Base-by-base conservation (phyloP, 2,888 invertebrate genomes). In the Reticulitermes lucifugus region DNA sequence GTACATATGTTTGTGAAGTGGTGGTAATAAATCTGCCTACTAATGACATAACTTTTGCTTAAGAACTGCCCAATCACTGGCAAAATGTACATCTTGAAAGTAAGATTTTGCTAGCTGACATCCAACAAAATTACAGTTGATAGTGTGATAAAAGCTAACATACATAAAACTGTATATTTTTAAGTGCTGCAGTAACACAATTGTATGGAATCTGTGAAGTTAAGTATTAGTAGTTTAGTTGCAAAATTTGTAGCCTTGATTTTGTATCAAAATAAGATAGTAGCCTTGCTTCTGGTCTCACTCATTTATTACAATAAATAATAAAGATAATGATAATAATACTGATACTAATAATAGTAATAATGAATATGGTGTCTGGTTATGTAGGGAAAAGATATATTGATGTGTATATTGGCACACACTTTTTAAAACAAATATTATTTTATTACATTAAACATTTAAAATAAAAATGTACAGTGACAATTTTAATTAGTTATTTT, bases 401-500 rank as follows among this genome's bases (percentile, higher is more conserved):
- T 79, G 51, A 46, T 79, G 51, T 79, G 55, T 25, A 79, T 79
- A 79, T 43, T 43, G 55, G 12, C 29, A 43, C 79, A 79, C 25
- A n/a, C 51, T 79, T 79, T 77, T 77, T 46, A 77, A 35, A 35
- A 35, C 22, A 77, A 79, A 51, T 51, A 79, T 79, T 79, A 79
- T 79, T 79, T 79, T 79, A 79, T 79, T 79, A 79, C 51, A 79
- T 46, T 43, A 79, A 79, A 79, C 25, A 79, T 79, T 51, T 51
- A 55, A 79, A 46, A 51, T 7, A 79, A 77, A n/a, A 77, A 51
- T 79, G 51, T 79, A 79, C 55, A 79, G 14, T 46, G 79, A 79
- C 25, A 46, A 46, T 43, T 51, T 79, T 46, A 51, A 25, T 79
- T 79, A 25, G 79, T 79, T 79, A 79, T 79, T 79, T 79, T 79